A percentile compares a stretch with the other conserved stretches of the same genome.
These are phyloP conservation scores for Cyclophora albipunctata DNA, from an alignment of 2,888 invertebrate species.

Conservation along the genomic window DNA sequence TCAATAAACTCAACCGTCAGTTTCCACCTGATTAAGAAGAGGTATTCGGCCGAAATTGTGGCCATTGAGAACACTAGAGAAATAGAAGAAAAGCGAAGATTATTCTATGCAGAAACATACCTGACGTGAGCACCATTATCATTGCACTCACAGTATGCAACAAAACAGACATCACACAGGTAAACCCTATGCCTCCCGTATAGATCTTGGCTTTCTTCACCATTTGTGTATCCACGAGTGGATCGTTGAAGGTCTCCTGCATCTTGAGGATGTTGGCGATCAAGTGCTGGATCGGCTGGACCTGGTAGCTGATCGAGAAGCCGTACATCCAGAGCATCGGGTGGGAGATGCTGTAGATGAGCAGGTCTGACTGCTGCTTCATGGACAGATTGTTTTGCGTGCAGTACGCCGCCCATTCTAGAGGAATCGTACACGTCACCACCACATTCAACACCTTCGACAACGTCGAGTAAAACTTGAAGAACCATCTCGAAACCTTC, in stretches of 20 bases:
- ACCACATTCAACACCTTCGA: constrained; percentile 16
- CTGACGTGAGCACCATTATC: constrained; percentile 7
- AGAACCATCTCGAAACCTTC: constrained; percentile 17
- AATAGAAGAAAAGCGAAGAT: too few species aligned
- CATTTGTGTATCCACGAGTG: constrained; percentile 35
- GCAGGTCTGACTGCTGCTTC: constrained; percentile 28
- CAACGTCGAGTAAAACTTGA: constrained; percentile 13
- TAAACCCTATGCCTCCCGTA: constrained; percentile 5
- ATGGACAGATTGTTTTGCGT: constrained; percentile 28
- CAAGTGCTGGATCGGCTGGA: constrained; percentile 21
- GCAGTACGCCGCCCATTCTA: constrained; percentile 27
- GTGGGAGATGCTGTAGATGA: constrained; percentile 30
- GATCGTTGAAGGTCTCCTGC: constrained; percentile 35
- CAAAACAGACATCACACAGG: constrained; percentile 3
- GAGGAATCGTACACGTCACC: constrained; percentile 21
- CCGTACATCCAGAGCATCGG: constrained; percentile 22
- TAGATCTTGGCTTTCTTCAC: constrained; percentile 21
- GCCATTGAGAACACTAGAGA: too few species aligned
- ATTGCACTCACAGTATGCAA: constrained; percentile 7
- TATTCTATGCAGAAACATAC: background rate
- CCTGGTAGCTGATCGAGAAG: constrained; percentile 19
- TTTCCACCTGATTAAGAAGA: too few species aligned
- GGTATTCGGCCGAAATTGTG: too few species aligned
- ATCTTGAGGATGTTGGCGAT: constrained; percentile 27
- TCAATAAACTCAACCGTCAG: background rate